phyloP scores from a whole-genome alignment of 2,797 vertebrate genomes.

The Harpagifer antarcticus region DNA sequence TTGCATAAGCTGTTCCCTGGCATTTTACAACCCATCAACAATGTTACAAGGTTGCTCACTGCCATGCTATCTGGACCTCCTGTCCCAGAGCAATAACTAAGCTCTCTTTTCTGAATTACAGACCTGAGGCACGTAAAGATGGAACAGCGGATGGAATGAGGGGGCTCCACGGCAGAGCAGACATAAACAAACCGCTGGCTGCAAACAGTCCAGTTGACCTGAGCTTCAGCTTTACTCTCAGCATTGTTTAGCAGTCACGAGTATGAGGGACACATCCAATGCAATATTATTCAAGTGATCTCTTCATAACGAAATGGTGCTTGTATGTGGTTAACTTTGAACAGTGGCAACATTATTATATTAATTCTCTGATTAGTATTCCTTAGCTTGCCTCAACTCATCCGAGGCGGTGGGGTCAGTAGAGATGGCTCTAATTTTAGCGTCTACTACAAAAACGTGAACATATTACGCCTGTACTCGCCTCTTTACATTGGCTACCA shows the following conservation, averaged over 20 bases:
- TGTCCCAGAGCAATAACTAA: slow-evolving; percentile 63
- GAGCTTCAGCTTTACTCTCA: slow-evolving; percentile 38
- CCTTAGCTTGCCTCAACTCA: slow-evolving; percentile 31
- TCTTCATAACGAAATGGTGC: slow-evolving; percentile 6
- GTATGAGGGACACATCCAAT: slow-evolving; percentile 6
- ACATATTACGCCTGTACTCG: no score
- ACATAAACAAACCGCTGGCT: slow-evolving; percentile 58
- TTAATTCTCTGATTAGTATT: slow-evolving; percentile 71
- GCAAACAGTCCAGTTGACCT: slow-evolving; percentile 44
- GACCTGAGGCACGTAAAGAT: slow-evolving; percentile 47
- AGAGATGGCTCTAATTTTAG: slow-evolving; percentile 42
- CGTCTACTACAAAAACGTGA: slow-evolving; percentile 2
- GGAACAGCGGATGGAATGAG: slow-evolving; percentile 47
- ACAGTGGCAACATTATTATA: slow-evolving; percentile 33
- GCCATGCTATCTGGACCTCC: slow-evolving; percentile 51
- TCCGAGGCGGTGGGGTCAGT: slow-evolving; percentile 47
- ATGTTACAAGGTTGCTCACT: slow-evolving; percentile 64
- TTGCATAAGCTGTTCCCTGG: slow-evolving; percentile 64
- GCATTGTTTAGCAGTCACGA: background rate
- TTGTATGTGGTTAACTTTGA: slow-evolving; percentile 17
- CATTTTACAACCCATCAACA: slow-evolving; percentile 70
- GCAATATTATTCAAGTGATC: slow-evolving; percentile 16
- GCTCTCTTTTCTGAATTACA: slow-evolving; percentile 63
- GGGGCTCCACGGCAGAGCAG: slow-evolving; percentile 41
- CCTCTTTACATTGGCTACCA: no score